Evolutionary conservation across 2,113 vertebrate genomes (phyloP).

Genomic region (Cottus gobio): DNA sequence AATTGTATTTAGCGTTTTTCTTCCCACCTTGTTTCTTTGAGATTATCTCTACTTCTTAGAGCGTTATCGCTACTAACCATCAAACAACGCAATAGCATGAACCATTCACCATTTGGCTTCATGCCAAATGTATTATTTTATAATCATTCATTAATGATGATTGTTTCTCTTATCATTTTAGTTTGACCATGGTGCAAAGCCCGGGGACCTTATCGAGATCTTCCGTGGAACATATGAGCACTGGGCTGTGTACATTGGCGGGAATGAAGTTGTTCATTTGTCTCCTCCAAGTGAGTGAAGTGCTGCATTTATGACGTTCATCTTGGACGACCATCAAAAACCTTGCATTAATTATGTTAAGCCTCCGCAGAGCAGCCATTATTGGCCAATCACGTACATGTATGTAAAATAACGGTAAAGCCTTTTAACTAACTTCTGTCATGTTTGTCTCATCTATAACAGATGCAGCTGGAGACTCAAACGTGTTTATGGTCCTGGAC

Average conservation of each 20-base stretch:
- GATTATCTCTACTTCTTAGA: neutral
- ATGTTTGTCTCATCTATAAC: neutral
- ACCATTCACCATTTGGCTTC: neutral
- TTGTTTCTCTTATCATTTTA: constrained; percentile 11
- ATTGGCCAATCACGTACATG: neutral
- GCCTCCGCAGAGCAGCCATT: neutral
- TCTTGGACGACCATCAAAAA: neutral
- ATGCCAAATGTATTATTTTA: neutral
- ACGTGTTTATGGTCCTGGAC: neutral
- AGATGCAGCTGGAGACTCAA: neutral
- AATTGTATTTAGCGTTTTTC: neutral
- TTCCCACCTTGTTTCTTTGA: neutral
- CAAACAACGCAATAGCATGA: too few species aligned
- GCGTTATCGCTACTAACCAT: neutral
- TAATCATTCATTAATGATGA: neutral
- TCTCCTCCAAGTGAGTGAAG: constrained; percentile 74
- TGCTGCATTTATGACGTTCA: neutral
- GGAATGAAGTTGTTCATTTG: constrained; percentile 85
- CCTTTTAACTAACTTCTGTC: neutral
- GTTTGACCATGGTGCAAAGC: constrained; percentile 70
- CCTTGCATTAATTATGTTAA: neutral
- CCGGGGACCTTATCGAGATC: constrained; percentile 87
- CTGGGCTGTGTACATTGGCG: constrained; percentile 88
- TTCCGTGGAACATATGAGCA: constrained; percentile 80
- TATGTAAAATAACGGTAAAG: neutral